Conservation (phyloP, 30 jellyfish, hydroid and myxozoan species). For the Haliclystus octoradiatus region DNA sequence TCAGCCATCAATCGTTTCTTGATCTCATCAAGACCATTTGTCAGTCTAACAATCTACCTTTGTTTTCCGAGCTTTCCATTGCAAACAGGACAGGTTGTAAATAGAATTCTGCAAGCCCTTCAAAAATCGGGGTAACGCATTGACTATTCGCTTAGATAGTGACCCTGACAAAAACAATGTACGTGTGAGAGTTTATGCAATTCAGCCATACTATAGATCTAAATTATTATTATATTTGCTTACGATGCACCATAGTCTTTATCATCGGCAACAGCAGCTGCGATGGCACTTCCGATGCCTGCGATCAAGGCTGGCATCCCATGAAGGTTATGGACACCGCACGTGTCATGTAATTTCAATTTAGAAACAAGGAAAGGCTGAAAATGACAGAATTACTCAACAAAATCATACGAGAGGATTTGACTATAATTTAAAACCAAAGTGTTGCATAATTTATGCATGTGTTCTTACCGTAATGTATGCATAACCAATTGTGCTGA, state of each 20-base stretch:
- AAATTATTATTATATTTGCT: conserved; percentile 1
- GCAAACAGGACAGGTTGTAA: too few species aligned
- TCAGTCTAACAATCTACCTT: too few species aligned
- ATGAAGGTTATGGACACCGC: conserved; percentile 95
- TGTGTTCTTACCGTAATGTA: conserved; percentile 50
- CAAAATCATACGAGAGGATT: background rate
- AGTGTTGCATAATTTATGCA: conserved; percentile 33
- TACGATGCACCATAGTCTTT: conserved; percentile 41
- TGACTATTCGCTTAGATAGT: background rate
- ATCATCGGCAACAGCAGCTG: conserved; percentile 58
- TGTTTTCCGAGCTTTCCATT: too few species aligned
- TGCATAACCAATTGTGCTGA: conserved; percentile 74
- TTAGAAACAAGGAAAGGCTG: conserved; percentile 61
- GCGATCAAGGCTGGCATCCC: conserved; percentile 91
- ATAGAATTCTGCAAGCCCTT: too few species aligned
- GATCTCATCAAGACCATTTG: too few species aligned
- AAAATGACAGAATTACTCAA: background rate
- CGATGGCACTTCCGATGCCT: conserved; percentile 69
- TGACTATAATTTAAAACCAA: conserved; percentile 25
- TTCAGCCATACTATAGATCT: background rate
- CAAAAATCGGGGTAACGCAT: background rate
- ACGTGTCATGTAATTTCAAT: conserved; percentile 68
- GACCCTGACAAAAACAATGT: background rate
- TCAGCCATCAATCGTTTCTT: too few species aligned
- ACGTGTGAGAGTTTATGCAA: background rate